Evolutionary conservation across 2,888 invertebrate genomes (phyloP).

Genomic region (Nomada ruficornis): DNA sequence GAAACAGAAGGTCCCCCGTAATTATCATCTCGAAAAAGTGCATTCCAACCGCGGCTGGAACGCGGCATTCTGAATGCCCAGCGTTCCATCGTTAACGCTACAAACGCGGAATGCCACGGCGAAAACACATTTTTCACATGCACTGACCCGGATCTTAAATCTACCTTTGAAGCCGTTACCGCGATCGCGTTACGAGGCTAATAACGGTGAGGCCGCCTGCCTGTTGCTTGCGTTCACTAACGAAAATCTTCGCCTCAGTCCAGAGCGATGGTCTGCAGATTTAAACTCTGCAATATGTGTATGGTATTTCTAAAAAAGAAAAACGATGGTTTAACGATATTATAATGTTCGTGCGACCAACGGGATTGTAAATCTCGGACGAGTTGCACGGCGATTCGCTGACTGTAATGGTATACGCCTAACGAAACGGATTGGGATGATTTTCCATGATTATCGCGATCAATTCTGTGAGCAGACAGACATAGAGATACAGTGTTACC

Average conservation of each 20-base stretch:
- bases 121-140: conserved; percentile 41
- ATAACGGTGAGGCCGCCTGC: not conserved
- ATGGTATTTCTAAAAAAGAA: no score
- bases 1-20: conserved; percentile 39
- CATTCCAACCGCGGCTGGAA: conserved; percentile 17
- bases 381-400: conserved; percentile 1
- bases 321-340: no score
- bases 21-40: conserved; percentile 54
- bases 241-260: not conserved
- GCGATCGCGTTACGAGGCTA: conserved; percentile 27
- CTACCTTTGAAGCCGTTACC: conserved; percentile 26
- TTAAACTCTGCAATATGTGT: no score
- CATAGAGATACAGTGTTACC: conserved; percentile 17
- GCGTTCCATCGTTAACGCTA: conserved; percentile 16
- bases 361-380: no score
- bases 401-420: conserved; percentile 37
- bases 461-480: conserved; percentile 8
- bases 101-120: not conserved
- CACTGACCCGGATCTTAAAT: conserved; percentile 56
- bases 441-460: conserved; percentile 44
- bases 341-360: no score
- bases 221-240: not conserved
- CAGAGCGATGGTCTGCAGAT: not conserved
- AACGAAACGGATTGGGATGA: conserved; percentile 26
- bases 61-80: conserved; percentile 26